These are phyloP conservation scores for Diplazon laetatorius DNA, from an alignment of 2,888 invertebrate species.

Conservation along the genomic window DNA sequence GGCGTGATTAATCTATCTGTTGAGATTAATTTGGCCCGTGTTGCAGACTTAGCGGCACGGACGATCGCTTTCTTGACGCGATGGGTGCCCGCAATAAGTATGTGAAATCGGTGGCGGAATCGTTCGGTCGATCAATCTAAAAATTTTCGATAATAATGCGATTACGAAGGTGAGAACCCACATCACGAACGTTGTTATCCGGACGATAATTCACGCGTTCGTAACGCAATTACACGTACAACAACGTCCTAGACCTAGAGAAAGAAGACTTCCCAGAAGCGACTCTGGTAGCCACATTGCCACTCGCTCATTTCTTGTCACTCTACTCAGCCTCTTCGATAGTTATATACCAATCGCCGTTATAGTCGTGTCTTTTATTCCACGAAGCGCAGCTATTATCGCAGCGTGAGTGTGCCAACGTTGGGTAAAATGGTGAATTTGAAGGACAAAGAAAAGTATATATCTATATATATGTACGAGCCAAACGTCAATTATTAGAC, in stretches of 20 bases:
- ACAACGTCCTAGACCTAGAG: constrained; percentile 62
- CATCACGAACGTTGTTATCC: background rate
- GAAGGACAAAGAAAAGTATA: background rate
- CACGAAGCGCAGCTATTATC: constrained; percentile 14
- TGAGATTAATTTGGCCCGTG: too few species aligned
- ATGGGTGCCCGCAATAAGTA: background rate
- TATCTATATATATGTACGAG: too few species aligned
- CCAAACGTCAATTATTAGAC: too few species aligned
- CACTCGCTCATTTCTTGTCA: constrained; percentile 14
- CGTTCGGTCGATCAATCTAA: constrained; percentile 16
- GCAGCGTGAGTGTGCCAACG: background rate
- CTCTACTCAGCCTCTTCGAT: constrained; percentile 11
- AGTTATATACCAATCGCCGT: constrained; percentile 3
- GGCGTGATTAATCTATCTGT: too few species aligned
- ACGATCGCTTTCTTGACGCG: constrained; percentile 26
- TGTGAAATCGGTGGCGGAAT: constrained; percentile 5
- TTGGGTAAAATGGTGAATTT: constrained; percentile 35
- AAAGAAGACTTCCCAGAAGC: constrained; percentile 42
- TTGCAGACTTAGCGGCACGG: too few species aligned
- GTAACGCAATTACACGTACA: constrained; percentile 15
- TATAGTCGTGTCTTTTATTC: background rate
- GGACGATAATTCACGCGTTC: constrained; percentile 29
- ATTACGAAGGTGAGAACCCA: constrained; percentile 22
- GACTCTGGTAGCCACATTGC: background rate
- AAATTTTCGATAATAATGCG: constrained; percentile 12